Base-by-base conservation (phyloP, 2,797 vertebrate species). In the Synaphobranchus kaupii region DNA sequence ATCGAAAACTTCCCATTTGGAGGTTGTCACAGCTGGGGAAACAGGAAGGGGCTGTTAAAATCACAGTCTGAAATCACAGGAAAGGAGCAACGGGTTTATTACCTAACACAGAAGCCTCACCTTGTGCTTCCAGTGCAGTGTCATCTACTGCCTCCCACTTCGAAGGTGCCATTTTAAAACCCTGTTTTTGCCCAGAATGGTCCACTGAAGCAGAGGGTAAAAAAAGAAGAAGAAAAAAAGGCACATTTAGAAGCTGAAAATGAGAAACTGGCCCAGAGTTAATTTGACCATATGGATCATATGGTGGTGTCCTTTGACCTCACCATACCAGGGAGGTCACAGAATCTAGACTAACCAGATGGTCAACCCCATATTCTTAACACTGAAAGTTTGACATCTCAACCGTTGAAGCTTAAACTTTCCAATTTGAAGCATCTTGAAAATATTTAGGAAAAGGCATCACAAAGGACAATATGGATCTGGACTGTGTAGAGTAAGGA, bases 71-170 rank as follows among this genome's bases (percentile, higher is more conserved):
- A 39, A 17, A 39, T 20, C 20, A 76, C 34, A 44, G 73, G 39
- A 76, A 17, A 3, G 3, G 4, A 76, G 34, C 5, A 28, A 34
- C 68, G 34, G 20, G 28, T 10, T 76, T 76, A 34, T 71, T 17
- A 44, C 73, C 73, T 13, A 44, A 44, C 22, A 25, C 78, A 83
- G 63, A 81, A 31, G 39, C 91, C 95, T 92, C 90, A 99, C 98
- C 98, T 95, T 99, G 98, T 90, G 97, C 95, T 93, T 97, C 95
- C 85, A 99, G 94, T 91, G 98, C 97, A 0, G 98, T 89, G 92
- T 98, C 98, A 90, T 99, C 98, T 89, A 99, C 98, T 83, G 97
- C 98, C 95, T 99, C 98, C 98, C 98, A 99, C 91, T 99, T 99
- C 0, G 98, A 99, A 9, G 98, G 98, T 0, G 98, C 98, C 86